Percentiles rank a stretch among this genome's conserved stretches.
phyloP scores from a whole-genome alignment of 2,888 invertebrate genomes.

The Pecten maximus region DNA sequence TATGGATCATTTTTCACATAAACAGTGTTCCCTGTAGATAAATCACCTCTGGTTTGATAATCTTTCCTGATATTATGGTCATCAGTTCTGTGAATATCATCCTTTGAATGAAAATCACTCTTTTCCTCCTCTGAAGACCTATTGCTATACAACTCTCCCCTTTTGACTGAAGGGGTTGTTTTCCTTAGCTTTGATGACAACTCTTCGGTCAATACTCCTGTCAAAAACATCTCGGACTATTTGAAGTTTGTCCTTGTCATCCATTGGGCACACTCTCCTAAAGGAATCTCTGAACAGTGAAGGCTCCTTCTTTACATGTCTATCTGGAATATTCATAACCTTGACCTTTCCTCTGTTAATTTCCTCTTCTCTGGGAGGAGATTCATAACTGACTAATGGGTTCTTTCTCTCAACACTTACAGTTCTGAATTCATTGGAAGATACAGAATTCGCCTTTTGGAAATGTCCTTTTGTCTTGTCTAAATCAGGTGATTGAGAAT shows the following conservation, averaged over 20 bases:
- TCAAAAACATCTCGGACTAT: background rate
- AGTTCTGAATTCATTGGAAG: background rate
- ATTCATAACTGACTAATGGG: background rate
- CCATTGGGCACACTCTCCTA: background rate
- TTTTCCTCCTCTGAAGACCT: background rate
- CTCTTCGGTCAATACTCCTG: background rate
- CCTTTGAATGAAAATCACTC: background rate
- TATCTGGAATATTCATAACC: background rate
- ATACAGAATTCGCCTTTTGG: background rate
- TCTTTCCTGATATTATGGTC: background rate
- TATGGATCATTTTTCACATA: background rate
- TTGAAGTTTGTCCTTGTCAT: background rate
- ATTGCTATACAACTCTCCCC: background rate
- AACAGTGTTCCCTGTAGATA: background rate
- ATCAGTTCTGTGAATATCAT: background rate
- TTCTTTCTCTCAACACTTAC: conserved; percentile 4
- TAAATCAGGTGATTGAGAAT: background rate
- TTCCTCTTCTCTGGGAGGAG: background rate
- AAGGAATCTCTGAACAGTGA: background rate
- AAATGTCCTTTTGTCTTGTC: background rate
- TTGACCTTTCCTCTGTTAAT: background rate
- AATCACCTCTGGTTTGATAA: background rate
- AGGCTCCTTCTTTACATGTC: background rate
- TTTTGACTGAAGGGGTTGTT: background rate
- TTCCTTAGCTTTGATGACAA: background rate